A percentile compares a stretch with the other conserved stretches of the same genome.
Conservation (phyloP, 2,797 vertebrate species). For the Australoheros facetus region DNA sequence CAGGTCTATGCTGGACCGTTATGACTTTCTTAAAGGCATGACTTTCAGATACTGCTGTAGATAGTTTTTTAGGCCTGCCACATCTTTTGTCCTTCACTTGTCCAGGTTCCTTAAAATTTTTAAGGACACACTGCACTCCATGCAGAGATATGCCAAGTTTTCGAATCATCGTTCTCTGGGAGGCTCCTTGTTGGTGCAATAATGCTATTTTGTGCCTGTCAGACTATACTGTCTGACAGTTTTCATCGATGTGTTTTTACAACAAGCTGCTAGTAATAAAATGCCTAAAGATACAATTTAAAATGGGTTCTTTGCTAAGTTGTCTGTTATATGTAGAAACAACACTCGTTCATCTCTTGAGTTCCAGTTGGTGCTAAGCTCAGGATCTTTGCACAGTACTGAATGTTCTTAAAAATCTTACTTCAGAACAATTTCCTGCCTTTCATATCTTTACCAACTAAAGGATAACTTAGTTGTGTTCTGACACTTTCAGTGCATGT, state of each 20-base stretch:
- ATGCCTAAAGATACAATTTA: not conserved
- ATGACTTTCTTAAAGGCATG: not conserved
- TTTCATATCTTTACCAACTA: not conserved
- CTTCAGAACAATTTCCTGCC: not conserved
- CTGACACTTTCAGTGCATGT: not conserved
- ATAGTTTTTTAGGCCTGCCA: too few relatives aligned
- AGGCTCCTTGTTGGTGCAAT: not conserved
- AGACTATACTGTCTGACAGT: not conserved
- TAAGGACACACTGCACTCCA: not conserved
- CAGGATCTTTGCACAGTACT: not conserved
- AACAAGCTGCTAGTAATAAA: not conserved
- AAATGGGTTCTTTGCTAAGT: not conserved
- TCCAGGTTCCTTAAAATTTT: not conserved
- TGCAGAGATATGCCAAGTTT: not conserved
- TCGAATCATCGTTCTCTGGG: not conserved
- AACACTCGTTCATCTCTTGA: not conserved
- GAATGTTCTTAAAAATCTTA: not conserved
- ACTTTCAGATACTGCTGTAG: not conserved
- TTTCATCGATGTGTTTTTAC: not conserved
- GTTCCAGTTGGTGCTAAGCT: not conserved
- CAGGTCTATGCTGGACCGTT: not conserved
- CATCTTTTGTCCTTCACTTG: not conserved
- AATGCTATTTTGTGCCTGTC: not conserved
- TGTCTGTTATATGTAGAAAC: not conserved
- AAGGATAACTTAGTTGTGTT: not conserved